phyloP scores from a whole-genome alignment of 2,113 vertebrate genomes.

The Labeo rohita region DNA sequence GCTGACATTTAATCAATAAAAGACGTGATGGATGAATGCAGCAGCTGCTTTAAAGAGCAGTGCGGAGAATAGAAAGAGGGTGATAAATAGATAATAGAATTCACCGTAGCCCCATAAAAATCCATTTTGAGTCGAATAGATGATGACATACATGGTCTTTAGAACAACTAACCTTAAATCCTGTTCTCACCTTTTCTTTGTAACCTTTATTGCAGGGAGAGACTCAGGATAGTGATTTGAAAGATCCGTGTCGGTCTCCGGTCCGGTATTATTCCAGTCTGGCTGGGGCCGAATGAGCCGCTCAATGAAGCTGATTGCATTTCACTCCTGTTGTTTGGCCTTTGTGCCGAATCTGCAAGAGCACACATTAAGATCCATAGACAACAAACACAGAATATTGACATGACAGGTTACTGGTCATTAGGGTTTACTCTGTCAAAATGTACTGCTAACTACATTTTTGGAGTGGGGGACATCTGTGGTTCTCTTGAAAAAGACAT shows the following conservation, averaged over 20 bases:
- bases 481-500: neutral
- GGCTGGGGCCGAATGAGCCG: conserved; percentile 72
- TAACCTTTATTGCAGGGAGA: conserved; percentile 80
- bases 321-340: conserved; percentile 75
- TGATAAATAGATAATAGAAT: neutral
- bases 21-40: neutral
- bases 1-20: conserved; percentile 21
- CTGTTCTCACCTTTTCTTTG: neutral
- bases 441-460: neutral
- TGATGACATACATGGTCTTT: neutral
- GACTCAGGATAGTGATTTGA: conserved; percentile 76
- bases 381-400: conserved; percentile 11
- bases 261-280: conserved; percentile 77
- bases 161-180: neutral
- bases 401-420: neutral
- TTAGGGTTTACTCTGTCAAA: neutral
- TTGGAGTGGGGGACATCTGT: neutral
- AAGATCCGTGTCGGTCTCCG: conserved; percentile 27
- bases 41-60: conserved; percentile 2
- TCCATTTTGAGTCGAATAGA: neutral
- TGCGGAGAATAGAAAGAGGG: neutral
- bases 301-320: conserved; percentile 38
- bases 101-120: neutral
- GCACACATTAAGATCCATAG: conserved; percentile 78
- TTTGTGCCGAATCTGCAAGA: conserved; percentile 76